Base-by-base conservation (phyloP, 2,888 invertebrate species). In the Polyommatus iphigenia region DNA sequence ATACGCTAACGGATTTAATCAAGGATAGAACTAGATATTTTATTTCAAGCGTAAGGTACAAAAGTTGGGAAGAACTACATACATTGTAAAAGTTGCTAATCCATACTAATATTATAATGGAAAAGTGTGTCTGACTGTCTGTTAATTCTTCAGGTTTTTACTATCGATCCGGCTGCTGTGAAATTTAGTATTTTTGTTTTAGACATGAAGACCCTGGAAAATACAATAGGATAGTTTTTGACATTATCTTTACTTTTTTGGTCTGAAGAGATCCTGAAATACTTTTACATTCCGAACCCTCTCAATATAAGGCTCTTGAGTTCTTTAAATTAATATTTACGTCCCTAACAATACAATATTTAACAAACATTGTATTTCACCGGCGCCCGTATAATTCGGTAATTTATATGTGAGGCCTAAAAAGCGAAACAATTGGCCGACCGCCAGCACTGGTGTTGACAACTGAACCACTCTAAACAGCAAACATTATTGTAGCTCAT, bases 401-500 rank as follows among this genome's bases (percentile, higher is more conserved):
- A 32, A 29, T 67, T 67, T 67, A 67, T 67, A 29, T 67, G 29
- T 67, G 67, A 67, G 67, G 67, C 67, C 67, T 29, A 75, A 75
- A 75, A 75, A 75, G 32, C 71, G 77, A 73, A 73, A 81, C 79
- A 81, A 79, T 81, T 81, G 81, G 81, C 79, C 50, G 59, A 3
- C 4, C n/a, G 79, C 81, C 81, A 81, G 77, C n/a, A n/a, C 73
- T 78, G 79, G 79, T 80, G 81, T 81, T 81, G 79, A 81, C 78
- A 59, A 59, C 36, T 73, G 46, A 78, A 46, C 62, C 62, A 78
- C 73, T 78, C 46, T 78, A 78, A 78, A 75, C 73, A 73, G 78
- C 62, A 73, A 78, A 78, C 57, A 72, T 72, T 24, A 62, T 59
- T 59, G 78, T 78, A 29, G 24, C 72, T 73, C 73, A 78, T 73